phyloP scores from a whole-genome alignment of 2,113 vertebrate genomes.

The Terrapene triunguis region DNA sequence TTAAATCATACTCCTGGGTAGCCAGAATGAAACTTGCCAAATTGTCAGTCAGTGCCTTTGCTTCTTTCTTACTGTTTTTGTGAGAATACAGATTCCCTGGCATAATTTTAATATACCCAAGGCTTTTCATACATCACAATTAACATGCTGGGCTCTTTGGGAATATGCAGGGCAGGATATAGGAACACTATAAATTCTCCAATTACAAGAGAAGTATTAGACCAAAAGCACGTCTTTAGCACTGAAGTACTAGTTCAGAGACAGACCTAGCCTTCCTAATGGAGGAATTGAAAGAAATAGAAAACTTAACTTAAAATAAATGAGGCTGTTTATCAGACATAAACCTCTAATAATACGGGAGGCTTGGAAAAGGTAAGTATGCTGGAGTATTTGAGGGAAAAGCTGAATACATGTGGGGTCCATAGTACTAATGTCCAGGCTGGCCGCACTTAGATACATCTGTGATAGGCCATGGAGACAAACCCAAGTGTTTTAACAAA shows the following conservation, averaged over 20 bases:
- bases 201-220: not conserved
- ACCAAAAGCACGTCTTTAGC: not conserved
- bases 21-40: not conserved
- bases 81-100: not conserved
- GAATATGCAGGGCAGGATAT: not conserved
- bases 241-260: not conserved
- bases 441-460: not conserved
- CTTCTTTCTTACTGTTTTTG: not conserved
- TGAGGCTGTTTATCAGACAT: not conserved
- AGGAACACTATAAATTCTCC: not conserved
- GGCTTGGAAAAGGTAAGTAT: not conserved
- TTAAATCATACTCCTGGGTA: not conserved
- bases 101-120: not conserved
- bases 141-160: not conserved
- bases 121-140: not conserved
- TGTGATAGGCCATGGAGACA: not conserved
- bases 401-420: not conserved
- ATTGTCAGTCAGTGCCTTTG: not conserved
- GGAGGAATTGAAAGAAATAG: not conserved
- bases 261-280: not conserved
- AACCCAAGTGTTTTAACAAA: not conserved
- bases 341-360: not conserved
- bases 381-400: not conserved
- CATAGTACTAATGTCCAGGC: not conserved
- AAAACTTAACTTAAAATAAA: not conserved